These are phyloP conservation scores for Rhabditophanes sp. DNA, from an alignment of 2,888 invertebrate species.

Conservation along the genomic window DNA sequence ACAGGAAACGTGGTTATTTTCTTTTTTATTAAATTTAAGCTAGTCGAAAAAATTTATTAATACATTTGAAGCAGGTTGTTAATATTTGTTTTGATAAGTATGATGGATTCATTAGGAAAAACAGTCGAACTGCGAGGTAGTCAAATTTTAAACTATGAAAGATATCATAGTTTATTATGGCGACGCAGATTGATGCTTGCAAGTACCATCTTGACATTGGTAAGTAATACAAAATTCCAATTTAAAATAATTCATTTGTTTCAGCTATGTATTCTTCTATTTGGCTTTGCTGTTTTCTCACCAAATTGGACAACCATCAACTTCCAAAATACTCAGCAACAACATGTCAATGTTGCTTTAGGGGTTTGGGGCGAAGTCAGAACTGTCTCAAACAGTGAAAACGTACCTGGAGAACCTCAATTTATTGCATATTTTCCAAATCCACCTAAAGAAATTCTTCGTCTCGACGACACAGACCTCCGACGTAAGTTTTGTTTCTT, in stretches of 20 bases:
- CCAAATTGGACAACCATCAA: constrained; percentile 31
- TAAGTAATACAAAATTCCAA: constrained; percentile 5
- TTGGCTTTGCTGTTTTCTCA: constrained; percentile 25
- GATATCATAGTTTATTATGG: constrained; percentile 30
- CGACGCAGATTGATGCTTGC: constrained; percentile 17
- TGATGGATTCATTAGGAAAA: constrained; percentile 35
- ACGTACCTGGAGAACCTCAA: constrained; percentile 21
- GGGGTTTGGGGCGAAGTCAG: constrained; percentile 42
- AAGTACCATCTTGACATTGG: constrained; percentile 13
- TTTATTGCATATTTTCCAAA: constrained; percentile 42
- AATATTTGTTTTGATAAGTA: background rate
- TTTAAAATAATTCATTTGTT: constrained; percentile 7
- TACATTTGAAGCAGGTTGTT: background rate
- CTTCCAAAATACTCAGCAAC: constrained; percentile 26
- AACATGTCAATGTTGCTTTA: constrained; percentile 26
- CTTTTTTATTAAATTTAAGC: background rate
- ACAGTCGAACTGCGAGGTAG: constrained; percentile 32
- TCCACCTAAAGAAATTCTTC: constrained; percentile 26
- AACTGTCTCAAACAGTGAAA: constrained; percentile 14
- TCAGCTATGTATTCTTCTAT: constrained; percentile 24
- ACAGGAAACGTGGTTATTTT: background rate
- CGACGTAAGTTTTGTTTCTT: constrained; percentile 21
- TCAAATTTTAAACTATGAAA: constrained; percentile 30
- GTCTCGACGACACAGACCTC: constrained; percentile 33
- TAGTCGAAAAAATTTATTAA: background rate